These are phyloP conservation scores for Tubulanus polymorphus DNA, from an alignment of 2,888 invertebrate species.

Conservation along the genomic window DNA sequence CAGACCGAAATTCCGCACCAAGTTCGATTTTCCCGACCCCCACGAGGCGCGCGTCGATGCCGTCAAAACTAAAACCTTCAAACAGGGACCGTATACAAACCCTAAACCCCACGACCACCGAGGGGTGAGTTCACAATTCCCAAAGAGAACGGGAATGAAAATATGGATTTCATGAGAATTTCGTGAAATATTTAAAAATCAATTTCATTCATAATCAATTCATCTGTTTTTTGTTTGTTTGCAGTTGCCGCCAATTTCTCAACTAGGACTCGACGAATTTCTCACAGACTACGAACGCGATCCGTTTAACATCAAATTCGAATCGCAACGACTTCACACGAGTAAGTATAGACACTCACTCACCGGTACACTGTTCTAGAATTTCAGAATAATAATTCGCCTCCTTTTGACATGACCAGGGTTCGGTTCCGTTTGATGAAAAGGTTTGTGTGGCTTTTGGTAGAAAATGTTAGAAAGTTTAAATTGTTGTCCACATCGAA, in stretches of 20 bases:
- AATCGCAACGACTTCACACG: constrained; percentile 34
- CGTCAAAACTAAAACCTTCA: constrained; percentile 35
- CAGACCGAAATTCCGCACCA: constrained; percentile 24
- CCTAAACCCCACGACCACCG: constrained; percentile 45
- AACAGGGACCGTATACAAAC: constrained; percentile 28
- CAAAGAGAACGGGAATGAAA: neutral
- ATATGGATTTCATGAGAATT: neutral
- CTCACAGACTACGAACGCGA: constrained; percentile 34
- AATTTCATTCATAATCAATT: neutral
- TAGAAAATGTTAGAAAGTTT: too few species aligned
- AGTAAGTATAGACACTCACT: constrained; percentile 28
- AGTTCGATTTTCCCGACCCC: constrained; percentile 34
- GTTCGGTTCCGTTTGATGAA: too few species aligned
- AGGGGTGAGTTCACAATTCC: constrained; percentile 32
- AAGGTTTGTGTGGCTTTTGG: too few species aligned
- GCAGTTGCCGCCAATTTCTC: constrained; percentile 43
- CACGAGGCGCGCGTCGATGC: constrained; percentile 42
- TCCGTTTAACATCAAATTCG: constrained; percentile 41
- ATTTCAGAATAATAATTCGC: neutral
- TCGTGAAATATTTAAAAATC: neutral
- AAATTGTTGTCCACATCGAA: too few species aligned
- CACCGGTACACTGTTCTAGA: neutral
- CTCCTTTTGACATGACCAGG: too few species aligned
- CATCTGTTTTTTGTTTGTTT: constrained; percentile 10
- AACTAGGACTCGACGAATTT: constrained; percentile 44